Evolutionary conservation across 2,888 invertebrate species (phyloP).

Genomic region (Entomobrya multifasciata): DNA sequence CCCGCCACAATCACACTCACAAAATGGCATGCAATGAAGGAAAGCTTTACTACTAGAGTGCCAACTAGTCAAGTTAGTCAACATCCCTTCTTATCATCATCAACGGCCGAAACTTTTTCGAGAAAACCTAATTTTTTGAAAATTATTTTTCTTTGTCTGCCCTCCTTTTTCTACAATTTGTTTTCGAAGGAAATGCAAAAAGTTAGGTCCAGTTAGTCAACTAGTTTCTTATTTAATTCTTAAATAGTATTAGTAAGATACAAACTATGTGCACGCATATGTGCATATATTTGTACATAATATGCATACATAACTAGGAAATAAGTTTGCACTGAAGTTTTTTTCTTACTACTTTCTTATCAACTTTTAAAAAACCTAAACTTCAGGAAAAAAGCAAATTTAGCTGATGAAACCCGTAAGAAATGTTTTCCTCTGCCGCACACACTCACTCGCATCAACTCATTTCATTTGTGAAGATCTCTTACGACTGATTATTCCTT

Average conservation of each 20-base stretch:
- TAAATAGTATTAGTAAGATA: neutral
- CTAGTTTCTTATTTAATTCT: constrained; percentile 50
- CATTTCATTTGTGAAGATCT: constrained; percentile 46
- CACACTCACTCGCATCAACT: constrained; percentile 48
- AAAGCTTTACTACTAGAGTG: no score
- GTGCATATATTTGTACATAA: neutral
- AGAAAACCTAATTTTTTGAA: constrained; percentile 56
- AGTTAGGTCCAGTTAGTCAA: constrained; percentile 26
- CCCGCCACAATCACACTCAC: no score
- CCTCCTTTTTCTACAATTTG: constrained; percentile 16
- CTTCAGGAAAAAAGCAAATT: constrained; percentile 41
- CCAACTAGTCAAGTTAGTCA: constrained; percentile 19
- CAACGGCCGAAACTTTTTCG: constrained; percentile 25
- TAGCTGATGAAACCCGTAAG: constrained; percentile 54
- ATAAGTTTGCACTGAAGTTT: neutral
- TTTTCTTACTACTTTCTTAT: constrained; percentile 8
- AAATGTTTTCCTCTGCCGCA: constrained; percentile 12
- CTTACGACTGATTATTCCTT: constrained; percentile 42
- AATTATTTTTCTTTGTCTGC: constrained; percentile 11
- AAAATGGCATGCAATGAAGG: no score
- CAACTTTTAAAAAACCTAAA: constrained; percentile 49
- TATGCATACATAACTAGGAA: constrained; percentile 17
- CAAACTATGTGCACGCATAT: neutral
- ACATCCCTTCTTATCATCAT: neutral
- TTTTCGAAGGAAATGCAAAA: constrained; percentile 25